These are phyloP conservation scores for Acromyrmex heyeri DNA, from an alignment of 1,140 invertebrate genomes.

Conservation along the genomic window DNA sequence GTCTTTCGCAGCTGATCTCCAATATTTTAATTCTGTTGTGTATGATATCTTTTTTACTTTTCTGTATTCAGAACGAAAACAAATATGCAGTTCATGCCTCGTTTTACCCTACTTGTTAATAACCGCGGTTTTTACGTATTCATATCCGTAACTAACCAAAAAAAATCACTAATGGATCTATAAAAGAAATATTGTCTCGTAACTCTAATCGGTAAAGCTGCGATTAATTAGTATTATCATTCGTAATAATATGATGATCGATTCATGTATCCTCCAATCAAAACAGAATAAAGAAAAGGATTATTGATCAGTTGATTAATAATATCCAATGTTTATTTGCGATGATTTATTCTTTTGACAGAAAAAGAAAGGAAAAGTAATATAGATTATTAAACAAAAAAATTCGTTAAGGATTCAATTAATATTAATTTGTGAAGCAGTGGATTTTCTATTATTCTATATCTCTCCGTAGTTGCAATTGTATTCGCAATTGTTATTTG, in stretches of 20 bases:
- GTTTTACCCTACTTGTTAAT: conserved; percentile 36
- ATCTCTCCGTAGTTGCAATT: not conserved
- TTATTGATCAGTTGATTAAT: not conserved
- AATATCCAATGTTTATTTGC: not conserved
- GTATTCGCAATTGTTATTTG: not conserved
- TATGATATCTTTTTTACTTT: not conserved
- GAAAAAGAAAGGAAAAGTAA: not conserved
- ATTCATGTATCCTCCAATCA: not conserved
- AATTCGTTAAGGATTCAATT: not conserved
- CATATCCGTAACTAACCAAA: no score
- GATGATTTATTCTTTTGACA: not conserved
- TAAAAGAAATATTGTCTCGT: not conserved
- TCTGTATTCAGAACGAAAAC: not conserved
- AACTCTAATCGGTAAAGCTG: conserved; percentile 21
- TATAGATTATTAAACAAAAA: not conserved
- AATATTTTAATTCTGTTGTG: not conserved
- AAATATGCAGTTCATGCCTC: not conserved
- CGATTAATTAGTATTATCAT: conserved; percentile 6
- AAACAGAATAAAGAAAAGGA: conserved; percentile 6
- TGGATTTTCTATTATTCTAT: not conserved
- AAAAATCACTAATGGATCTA: no score
- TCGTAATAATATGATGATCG: conserved; percentile 3
- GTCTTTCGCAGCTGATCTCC: not conserved
- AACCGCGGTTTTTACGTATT: no score
- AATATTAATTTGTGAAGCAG: not conserved